Percentiles rank a stretch among this genome's conserved stretches.
Evolutionary conservation across 2,797 vertebrate genomes (phyloP).

Genomic region (Chelmon rostratus): DNA sequence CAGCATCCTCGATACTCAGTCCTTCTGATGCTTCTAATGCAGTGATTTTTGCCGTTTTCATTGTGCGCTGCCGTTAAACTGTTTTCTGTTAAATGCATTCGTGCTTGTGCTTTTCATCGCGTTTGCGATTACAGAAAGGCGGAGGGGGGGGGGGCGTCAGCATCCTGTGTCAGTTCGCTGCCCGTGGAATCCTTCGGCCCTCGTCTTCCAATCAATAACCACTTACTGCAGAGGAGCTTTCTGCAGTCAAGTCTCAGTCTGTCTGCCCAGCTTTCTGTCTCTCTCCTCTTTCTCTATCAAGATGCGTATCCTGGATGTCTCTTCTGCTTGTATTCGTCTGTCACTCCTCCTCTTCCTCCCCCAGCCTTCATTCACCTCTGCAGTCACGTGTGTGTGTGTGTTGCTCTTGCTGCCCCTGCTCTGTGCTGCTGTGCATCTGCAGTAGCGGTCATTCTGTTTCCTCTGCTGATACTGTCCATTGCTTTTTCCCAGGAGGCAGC

Average conservation of each 20-base stretch:
- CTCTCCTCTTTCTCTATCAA: constrained; percentile 33
- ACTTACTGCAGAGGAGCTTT: constrained; percentile 77
- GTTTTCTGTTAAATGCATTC: constrained; percentile 27
- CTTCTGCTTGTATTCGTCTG: constrained; percentile 38
- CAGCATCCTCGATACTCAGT: background rate
- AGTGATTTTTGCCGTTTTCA: background rate
- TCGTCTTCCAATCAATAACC: constrained; percentile 79
- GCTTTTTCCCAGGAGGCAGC: constrained; percentile 50
- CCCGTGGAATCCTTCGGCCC: constrained; percentile 60
- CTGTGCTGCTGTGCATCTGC: constrained; percentile 47
- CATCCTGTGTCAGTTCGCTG: constrained; percentile 50
- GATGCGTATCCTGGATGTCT: constrained; percentile 54
- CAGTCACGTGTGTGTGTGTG: constrained; percentile 45
- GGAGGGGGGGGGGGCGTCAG: constrained; percentile 34
- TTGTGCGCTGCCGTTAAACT: background rate
- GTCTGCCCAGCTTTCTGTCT: constrained; percentile 47
- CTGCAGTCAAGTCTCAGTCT: constrained; percentile 64
- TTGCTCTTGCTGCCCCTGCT: constrained; percentile 12
- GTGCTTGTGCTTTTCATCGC: constrained; percentile 29
- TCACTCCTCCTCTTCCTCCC: constrained; percentile 27
- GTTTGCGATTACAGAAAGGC: constrained; percentile 39
- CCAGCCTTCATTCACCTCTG: constrained; percentile 54
- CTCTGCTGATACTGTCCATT: constrained; percentile 59
- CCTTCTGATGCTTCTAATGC: background rate
- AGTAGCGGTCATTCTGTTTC: constrained; percentile 72